Base-by-base conservation (phyloP, 2,797 vertebrate genomes). In the Lindbergichthys nudifrons region DNA sequence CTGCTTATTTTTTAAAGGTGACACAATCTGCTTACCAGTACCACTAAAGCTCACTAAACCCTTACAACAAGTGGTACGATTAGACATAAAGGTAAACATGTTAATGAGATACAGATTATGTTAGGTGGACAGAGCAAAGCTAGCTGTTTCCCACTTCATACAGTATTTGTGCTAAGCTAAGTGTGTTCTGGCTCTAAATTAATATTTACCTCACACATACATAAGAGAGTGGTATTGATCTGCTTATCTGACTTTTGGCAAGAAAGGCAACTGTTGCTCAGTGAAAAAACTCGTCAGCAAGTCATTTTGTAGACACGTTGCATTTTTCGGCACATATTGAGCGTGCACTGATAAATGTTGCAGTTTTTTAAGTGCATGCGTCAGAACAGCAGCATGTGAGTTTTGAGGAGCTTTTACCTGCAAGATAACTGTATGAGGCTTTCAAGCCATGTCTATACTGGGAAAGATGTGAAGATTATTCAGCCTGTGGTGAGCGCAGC, bases 381-480 rank as follows among this genome's bases (percentile, higher is more conserved):
- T 73, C 70, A 71, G 39, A 41, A 79, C 45, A 74, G 64, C 69
- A 67, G 39, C 6, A 60, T 77, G 41, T 57, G 26, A 30, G 58
- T 70, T 81, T 63, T 52, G 16, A 66, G 52, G 48, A 64, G 72
- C 64, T 74, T 77, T 85, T 87, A 45, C 32, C 32, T 36, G 32
- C 43, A 84, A 70, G 65, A 74, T 92, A 92, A 93, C 87, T 89
- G 82, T 90, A 91, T 92, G 53, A 89, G 75, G 74, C 72, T 75
- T 80, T 79, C 42, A 76, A 77, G 66, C 75, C 53, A 51, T 30
- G 62, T 86, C 87, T 84, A 88, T 89, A 88, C 84, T 80, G 79
- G 82, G 84, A 90, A 75, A 80, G 73, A 70, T 80, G 75, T 83
- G 69, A 87, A 88, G 88, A 90, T 94, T 89, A 92, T 82, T 80